These are phyloP conservation scores for Enteromius paludinosus DNA, from an alignment of 2,797 vertebrate species.

Conservation along the genomic window DNA sequence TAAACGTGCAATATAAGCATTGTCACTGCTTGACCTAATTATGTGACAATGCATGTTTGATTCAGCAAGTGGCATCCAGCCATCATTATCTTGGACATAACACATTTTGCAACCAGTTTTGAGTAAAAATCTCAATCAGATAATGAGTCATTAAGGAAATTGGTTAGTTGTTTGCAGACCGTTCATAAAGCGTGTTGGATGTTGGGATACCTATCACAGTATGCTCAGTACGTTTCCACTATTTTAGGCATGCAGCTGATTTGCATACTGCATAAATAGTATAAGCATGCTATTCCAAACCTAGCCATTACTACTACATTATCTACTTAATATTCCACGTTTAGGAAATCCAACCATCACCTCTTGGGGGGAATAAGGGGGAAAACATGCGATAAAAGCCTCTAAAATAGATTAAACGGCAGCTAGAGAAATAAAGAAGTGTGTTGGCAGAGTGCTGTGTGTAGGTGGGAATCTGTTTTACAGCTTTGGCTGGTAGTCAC, in stretches of 20 bases:
- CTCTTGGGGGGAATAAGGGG: not conserved
- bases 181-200: not conserved
- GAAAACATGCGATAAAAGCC: constrained; percentile 24
- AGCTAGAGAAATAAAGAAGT: constrained; percentile 57
- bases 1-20: not conserved
- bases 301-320: not conserved
- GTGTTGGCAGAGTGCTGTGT: constrained; percentile 62
- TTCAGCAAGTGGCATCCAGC: not conserved
- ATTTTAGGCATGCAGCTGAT: not conserved
- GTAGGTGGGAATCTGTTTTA: constrained; percentile 59
- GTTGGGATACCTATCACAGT: not conserved
- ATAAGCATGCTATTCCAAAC: not conserved
- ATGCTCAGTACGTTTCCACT: not conserved
- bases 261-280: not conserved
- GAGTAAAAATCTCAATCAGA: not conserved
- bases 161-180: not conserved
- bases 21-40: not conserved
- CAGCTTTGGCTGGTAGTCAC: constrained; percentile 45
- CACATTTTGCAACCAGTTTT: not conserved
- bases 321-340: constrained; percentile 21
- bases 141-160: not conserved
- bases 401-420: constrained; percentile 13
- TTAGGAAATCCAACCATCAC: not conserved
- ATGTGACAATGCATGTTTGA: not conserved
- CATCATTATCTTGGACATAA: not conserved